These are phyloP conservation scores for Poeciliopsis presidionis DNA, from an alignment of 2,797 vertebrate genomes.

Conservation along the genomic window DNA sequence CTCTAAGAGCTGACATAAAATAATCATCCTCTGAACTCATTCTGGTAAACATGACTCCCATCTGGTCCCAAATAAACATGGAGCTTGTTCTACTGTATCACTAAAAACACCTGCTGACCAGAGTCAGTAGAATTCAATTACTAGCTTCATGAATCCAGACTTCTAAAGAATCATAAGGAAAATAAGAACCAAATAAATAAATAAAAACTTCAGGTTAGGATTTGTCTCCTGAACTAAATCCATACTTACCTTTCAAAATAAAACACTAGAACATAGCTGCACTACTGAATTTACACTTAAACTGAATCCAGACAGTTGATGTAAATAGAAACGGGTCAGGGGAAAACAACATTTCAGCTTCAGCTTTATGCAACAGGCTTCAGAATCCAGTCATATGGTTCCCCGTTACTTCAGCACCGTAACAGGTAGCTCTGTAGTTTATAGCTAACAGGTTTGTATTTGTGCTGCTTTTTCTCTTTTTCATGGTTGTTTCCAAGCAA, in stretches of 20 bases:
- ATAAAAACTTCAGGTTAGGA: background rate
- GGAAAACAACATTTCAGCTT: background rate
- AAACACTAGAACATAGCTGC: background rate
- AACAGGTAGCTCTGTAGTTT: background rate
- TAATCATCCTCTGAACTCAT: background rate
- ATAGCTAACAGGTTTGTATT: background rate
- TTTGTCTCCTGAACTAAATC: background rate
- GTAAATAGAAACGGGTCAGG: background rate
- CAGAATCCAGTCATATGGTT: background rate
- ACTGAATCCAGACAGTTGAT: background rate
- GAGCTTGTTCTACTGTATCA: background rate
- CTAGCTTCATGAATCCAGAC: background rate
- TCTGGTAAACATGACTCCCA: conserved; percentile 1
- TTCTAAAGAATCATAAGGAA: background rate
- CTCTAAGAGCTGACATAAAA: background rate
- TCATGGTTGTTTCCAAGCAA: background rate
- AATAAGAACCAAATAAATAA: background rate
- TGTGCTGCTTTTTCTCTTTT: background rate
- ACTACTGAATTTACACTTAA: background rate
- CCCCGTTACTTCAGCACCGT: background rate
- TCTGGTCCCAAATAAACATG: background rate
- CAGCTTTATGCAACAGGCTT: background rate
- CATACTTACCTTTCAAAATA: background rate
- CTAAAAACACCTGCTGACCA: background rate
- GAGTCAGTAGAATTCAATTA: background rate